Base-by-base conservation (phyloP, 2,113 vertebrate genomes). In the Pelecanus crispus region DNA sequence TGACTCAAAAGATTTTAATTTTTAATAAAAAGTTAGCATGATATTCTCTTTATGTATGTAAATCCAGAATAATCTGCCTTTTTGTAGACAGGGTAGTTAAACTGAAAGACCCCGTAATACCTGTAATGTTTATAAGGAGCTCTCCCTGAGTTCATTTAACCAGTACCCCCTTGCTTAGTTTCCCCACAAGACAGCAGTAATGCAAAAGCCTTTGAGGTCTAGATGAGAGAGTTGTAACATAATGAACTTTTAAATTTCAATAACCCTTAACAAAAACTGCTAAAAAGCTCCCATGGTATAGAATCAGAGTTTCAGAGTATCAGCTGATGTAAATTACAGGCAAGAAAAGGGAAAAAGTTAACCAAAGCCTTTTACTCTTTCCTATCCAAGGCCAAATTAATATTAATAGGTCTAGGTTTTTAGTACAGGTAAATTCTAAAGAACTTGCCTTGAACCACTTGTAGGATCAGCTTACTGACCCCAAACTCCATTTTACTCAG, bases 1-100 rank as follows among this genome's bases (percentile, higher is more conserved):
- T 96, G 95, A 95, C 85, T 96, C 85, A 34, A 92, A 95, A 94
- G 90, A 93, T 95, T 96, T 96, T 90, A 95, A 96, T 96, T 97
- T 96, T 96, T 95, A 90, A 95, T 96, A 96, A 93, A 96, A 96
- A 94, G 59, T 70, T 94, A 88, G 79, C 47, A 6, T 95, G 90
- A 81, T 88, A 83, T 71, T 88, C 85, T 94, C 75, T 83, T 93
- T 59, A 90, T 88, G 58, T 93, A 58, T 70, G 90, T 92, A 94
- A 94, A 96, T 81, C 67, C 79, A 78, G 90, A 93, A 90, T 74
- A 81, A 95, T 55, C 90, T 96, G 75, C 75, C 68, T 92, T 93
- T 93, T 93, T 88, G 24, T 71, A 86, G 84, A 52, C 71, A 82
- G 25, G 16, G 12, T n/a, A 68, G 40, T 92, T 91, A 82, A 94